Evolutionary conservation across 2,797 vertebrate species (phyloP).

Genomic region (Malacoraja senta): DNA sequence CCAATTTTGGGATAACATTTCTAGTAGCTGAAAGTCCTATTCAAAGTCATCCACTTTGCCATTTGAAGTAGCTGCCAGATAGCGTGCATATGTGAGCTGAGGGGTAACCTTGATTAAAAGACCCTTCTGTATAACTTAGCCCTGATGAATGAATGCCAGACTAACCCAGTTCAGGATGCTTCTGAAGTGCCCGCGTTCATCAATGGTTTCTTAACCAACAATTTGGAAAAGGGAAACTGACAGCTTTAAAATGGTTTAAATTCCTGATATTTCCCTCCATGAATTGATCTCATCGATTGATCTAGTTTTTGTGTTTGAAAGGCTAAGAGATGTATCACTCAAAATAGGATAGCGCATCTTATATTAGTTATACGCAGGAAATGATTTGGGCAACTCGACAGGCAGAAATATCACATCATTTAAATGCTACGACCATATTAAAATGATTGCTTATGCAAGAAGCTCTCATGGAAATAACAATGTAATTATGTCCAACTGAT

Average conservation of each 20-base stretch:
- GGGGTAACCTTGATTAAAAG: not conserved
- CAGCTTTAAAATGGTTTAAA: not conserved
- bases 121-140: not conserved
- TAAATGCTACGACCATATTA: not conserved
- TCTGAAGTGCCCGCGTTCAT: not conserved
- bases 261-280: not conserved
- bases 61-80: not conserved
- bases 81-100: not conserved
- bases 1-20: not conserved
- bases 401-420: not conserved
- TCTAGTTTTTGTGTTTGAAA: not conserved
- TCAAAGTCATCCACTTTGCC: not conserved
- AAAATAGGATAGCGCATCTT: not conserved
- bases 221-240: not conserved
- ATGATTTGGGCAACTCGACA: not conserved
- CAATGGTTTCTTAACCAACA: not conserved
- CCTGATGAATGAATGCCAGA: too few species aligned
- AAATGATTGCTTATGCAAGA: not conserved
- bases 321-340: not conserved
- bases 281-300: not conserved
- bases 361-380: not conserved
- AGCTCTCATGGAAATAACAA: not conserved
- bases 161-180: not conserved
- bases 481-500: not conserved
- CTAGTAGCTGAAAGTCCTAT: not conserved